A percentile compares a stretch with the other conserved stretches of the same genome.
These are phyloP conservation scores for Augochlorella aurata DNA, from an alignment of 2,888 invertebrate genomes.

Conservation along the genomic window DNA sequence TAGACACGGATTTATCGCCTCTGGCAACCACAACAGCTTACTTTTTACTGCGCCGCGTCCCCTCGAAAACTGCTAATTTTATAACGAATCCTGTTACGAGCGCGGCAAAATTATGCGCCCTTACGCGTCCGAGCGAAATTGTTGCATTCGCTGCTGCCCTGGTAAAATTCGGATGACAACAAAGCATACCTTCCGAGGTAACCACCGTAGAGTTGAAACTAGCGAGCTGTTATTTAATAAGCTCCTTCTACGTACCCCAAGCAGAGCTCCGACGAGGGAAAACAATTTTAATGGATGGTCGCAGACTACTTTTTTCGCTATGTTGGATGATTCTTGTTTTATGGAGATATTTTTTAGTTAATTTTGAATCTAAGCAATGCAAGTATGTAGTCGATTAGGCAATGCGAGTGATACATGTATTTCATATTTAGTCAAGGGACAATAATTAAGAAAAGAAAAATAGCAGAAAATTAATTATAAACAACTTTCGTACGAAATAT, in stretches of 20 bases:
- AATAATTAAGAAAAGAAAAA: too few relatives aligned
- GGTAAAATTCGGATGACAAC: conserved; percentile 6
- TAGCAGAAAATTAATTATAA: too few relatives aligned
- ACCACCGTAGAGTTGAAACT: not conserved
- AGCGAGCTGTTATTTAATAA: not conserved
- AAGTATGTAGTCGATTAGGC: too few relatives aligned
- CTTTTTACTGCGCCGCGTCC: conserved; percentile 22
- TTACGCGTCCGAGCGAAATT: not conserved
- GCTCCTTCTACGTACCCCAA: not conserved
- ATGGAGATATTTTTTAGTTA: too few relatives aligned
- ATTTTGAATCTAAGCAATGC: too few relatives aligned
- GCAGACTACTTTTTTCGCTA: not conserved
- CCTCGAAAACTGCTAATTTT: conserved; percentile 44
- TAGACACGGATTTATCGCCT: conserved; percentile 24
- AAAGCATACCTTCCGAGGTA: not conserved
- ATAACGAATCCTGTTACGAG: conserved; percentile 39
- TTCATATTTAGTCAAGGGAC: too few relatives aligned
- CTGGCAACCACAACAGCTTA: conserved; percentile 17
- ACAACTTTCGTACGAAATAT: too few relatives aligned
- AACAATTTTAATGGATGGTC: not conserved
- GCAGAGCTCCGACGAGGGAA: not conserved
- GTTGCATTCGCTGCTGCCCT: not conserved
- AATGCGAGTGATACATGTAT: too few relatives aligned
- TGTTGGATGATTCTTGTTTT: not conserved
- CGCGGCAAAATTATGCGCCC: conserved; percentile 13